These are phyloP conservation scores for Latrodectus elegans DNA, from an alignment of 2,888 invertebrate species.

Conservation along the genomic window DNA sequence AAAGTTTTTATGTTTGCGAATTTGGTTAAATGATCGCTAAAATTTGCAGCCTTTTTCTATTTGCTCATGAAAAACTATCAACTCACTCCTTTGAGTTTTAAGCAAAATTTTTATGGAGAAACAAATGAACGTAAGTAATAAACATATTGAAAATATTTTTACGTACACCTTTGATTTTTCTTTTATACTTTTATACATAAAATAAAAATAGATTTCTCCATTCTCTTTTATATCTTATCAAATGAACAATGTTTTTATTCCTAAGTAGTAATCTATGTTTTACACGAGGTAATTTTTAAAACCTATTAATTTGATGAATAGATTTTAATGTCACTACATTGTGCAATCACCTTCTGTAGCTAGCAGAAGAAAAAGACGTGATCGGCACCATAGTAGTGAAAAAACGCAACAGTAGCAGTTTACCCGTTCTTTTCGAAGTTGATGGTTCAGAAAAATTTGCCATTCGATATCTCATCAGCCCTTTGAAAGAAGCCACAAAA, in stretches of 20 bases:
- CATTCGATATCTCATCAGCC: conserved; percentile 71
- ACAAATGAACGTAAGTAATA: not conserved
- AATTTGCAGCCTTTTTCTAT: too few species aligned
- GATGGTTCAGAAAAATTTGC: conserved; percentile 70
- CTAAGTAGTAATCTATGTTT: not conserved
- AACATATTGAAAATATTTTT: not conserved
- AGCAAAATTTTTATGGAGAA: not conserved
- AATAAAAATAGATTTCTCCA: not conserved
- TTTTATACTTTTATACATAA: not conserved
- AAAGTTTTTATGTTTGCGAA: too few species aligned
- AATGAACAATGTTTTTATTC: not conserved
- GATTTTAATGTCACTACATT: not conserved
- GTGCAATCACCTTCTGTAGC: conserved; percentile 37
- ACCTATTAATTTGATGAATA: not conserved
- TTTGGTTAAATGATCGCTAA: too few species aligned
- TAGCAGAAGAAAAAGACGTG: conserved; percentile 66
- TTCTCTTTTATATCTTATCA: not conserved
- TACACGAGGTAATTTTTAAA: not conserved
- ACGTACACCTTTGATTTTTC: not conserved
- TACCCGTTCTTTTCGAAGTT: conserved; percentile 71
- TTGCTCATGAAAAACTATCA: too few species aligned
- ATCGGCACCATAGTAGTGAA: conserved; percentile 69
- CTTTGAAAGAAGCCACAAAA: conserved; percentile 69
- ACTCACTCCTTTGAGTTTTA: not conserved
- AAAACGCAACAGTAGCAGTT: conserved; percentile 70